Evolutionary conservation across 2,113 vertebrate genomes (phyloP), one percentile per base, ranked within the genome.

Genomic region (Odontophorus gujanensis): DNA sequence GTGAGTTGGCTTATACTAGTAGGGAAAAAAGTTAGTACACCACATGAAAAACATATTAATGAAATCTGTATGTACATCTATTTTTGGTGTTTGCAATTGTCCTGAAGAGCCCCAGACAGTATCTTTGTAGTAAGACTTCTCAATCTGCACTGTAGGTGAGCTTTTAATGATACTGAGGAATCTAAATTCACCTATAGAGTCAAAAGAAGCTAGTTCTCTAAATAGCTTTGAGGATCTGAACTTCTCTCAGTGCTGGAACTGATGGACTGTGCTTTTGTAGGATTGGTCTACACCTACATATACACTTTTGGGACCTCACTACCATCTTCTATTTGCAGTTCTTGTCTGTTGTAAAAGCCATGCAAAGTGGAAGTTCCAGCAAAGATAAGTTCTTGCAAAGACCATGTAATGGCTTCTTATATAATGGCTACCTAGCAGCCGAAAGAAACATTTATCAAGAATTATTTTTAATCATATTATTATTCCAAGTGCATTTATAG

Each of bases 11-110:
- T 89, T 38, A 76, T 30, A 48, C 17, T 58, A 82, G 20, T 58
- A 53, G 79, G 15, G 38, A 83, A 74, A 69, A 76, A 87, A 93
- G 59, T 25, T 85, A 85, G 36, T 61, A 73, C 72, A 50, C 11
- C 36, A 88, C 55, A 91, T 92, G 88, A 74, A 92, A 91, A 91
- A 85, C 25, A 0, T 81, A 95, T 87, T 90, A 90, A 90, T 94
- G 82, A 92, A 87, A 74, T 78, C 50, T 83, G 28, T 77, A 88
- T 55, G 40, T 68, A 51, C 28, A 43, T 86, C 68, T 93, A 51
- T 92, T 95, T 51, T 72, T 81, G 76, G 76, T 42, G 67, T 80
- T 93, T 77, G 22, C 42, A 63, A 1, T 26, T 90, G 73, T 78
- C 38, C 38, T 95, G 55, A 58, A 58, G 85, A 77, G 76, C 21